phyloP scores from a whole-genome alignment of 2,113 vertebrate genomes.

The Coptodon bakossiorum region DNA sequence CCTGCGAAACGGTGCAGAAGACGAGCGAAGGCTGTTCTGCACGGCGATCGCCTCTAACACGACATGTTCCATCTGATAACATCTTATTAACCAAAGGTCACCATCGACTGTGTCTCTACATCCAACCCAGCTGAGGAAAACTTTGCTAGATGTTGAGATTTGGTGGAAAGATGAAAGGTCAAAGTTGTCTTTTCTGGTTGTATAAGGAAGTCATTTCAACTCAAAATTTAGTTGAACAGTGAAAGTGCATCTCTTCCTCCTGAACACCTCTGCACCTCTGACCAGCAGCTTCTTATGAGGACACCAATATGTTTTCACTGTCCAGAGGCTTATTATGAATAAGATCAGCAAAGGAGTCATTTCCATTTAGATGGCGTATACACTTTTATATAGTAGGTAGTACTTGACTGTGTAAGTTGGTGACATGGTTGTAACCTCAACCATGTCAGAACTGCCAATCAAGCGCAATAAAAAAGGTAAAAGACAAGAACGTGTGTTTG shows the following conservation, averaged over 20 bases:
- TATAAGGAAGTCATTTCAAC: not conserved
- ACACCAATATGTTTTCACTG: not conserved
- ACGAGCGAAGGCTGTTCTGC: not conserved
- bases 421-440: no score
- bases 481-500: not conserved
- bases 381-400: not conserved
- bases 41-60: not conserved
- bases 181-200: not conserved
- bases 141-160: not conserved
- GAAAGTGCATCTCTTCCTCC: not conserved
- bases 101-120: not conserved
- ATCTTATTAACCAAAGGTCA: not conserved
- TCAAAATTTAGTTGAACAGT: not conserved
- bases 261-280: not conserved
- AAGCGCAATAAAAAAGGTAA: not conserved
- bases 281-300: not conserved
- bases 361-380: accelerated
- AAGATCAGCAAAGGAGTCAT: not conserved
- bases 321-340: accelerated
- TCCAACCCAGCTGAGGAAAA: not conserved
- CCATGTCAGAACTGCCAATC: not conserved
- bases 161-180: not conserved
- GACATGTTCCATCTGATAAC: not conserved
- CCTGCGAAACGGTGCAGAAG: not conserved
- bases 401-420: not conserved